phyloP scores from a whole-genome alignment of 2,797 vertebrate species.

The Acropternis orthonyx region DNA sequence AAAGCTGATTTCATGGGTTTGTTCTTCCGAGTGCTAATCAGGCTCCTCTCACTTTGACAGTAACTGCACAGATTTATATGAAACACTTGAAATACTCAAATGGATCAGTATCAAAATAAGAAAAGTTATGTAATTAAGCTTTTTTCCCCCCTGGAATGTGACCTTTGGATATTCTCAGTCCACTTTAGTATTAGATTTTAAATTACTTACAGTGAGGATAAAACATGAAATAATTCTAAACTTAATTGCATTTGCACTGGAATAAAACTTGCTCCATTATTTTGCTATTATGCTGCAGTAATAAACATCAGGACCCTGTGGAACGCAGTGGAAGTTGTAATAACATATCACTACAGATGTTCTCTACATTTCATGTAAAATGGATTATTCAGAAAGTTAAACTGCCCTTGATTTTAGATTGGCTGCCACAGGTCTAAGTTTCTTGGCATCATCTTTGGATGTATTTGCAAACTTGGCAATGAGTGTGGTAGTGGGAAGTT shows the following conservation, averaged over 20 bases:
- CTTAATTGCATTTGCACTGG: not conserved
- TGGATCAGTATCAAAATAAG: not conserved
- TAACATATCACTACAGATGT: not conserved
- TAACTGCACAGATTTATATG: not conserved
- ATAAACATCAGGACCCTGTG: not conserved
- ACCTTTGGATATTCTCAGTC: not conserved
- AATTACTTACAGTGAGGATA: not conserved
- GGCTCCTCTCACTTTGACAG: not conserved
- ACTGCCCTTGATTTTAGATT: not conserved
- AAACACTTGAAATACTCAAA: not conserved
- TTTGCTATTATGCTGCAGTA: not conserved
- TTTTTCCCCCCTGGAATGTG: not conserved
- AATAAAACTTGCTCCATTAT: fast-evolving
- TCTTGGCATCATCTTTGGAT: not conserved
- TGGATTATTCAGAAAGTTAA: not conserved
- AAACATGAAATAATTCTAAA: not conserved
- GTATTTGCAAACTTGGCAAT: not conserved
- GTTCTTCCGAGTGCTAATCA: not conserved
- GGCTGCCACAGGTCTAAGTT: not conserved
- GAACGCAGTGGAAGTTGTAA: not conserved
- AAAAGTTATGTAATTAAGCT: not conserved
- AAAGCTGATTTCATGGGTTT: not conserved
- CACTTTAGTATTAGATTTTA: not conserved
- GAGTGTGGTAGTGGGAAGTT: not conserved
- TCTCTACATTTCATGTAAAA: not conserved